phyloP scores from a whole-genome alignment of 2,888 invertebrate genomes.

The Trissoscelio sp. region DNA sequence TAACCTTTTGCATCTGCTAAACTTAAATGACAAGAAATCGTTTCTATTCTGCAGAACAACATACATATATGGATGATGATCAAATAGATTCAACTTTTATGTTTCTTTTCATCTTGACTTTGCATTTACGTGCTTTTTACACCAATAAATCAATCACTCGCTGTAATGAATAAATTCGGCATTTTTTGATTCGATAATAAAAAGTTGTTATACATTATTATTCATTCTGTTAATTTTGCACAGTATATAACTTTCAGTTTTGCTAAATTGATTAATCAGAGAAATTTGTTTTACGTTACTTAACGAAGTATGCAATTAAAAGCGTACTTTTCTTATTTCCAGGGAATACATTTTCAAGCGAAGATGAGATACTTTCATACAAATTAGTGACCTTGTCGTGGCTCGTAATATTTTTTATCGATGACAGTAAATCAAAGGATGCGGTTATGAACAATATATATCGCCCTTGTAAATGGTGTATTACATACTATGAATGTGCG shows the following conservation, averaged over 20 bases:
- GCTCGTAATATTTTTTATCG: constrained; percentile 69
- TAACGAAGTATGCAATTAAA: constrained; percentile 16
- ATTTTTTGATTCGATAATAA: constrained; percentile 17
- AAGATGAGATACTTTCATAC: constrained; percentile 42
- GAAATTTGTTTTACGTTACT: constrained; percentile 1
- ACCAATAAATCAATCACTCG: constrained; percentile 30
- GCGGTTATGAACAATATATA: constrained; percentile 45
- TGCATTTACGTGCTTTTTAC: constrained; percentile 39
- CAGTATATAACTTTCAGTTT: not conserved
- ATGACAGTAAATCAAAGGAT: constrained; percentile 58
- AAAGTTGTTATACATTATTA: too few relatives aligned
- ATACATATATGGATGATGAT: constrained; percentile 59
- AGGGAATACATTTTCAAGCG: constrained; percentile 23
- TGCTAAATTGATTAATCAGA: constrained; percentile 24
- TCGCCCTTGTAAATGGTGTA: constrained; percentile 43
- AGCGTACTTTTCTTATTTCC: constrained; percentile 6
- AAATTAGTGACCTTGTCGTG: constrained; percentile 62
- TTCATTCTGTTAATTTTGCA: constrained; percentile 7
- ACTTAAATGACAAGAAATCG: constrained; percentile 69
- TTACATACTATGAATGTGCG: constrained; percentile 1
- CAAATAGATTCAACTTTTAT: constrained; percentile 55
- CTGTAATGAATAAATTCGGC: constrained; percentile 16
- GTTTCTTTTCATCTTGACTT: constrained; percentile 26
- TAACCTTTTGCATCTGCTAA: constrained; percentile 69
- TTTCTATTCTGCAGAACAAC: constrained; percentile 56